phyloP scores from a whole-genome alignment of 1,140 invertebrate species.

The Copidosoma floridanum region DNA sequence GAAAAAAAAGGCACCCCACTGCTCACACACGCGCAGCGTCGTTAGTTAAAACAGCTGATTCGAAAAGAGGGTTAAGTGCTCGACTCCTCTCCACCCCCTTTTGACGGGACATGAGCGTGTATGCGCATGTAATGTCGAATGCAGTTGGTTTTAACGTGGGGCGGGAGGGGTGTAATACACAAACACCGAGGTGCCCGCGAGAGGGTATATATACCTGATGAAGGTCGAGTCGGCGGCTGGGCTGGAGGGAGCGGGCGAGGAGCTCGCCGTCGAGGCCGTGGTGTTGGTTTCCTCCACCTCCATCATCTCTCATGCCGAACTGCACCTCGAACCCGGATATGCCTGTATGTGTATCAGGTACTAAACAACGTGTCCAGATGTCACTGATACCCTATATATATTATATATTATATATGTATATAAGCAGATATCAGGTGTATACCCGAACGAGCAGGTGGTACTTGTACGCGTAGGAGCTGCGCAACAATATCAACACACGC shows the following conservation, averaged over 20 bases:
- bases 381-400: neutral
- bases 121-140: too few species aligned
- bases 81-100: too few species aligned
- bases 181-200: neutral
- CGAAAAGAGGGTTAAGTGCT: too few species aligned
- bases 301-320: constrained; percentile 50
- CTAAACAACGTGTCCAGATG: neutral
- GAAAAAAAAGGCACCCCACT: too few species aligned
- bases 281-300: constrained; percentile 52
- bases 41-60: too few species aligned
- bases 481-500: too few species aligned
- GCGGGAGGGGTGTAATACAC: too few species aligned
- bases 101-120: too few species aligned
- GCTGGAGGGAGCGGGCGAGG: constrained; percentile 52
- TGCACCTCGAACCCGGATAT: neutral
- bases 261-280: constrained; percentile 51
- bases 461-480: neutral
- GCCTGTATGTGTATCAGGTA: neutral
- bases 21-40: too few species aligned
- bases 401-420: neutral
- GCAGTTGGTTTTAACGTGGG: too few species aligned
- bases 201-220: constrained; percentile 35
- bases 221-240: constrained; percentile 52
- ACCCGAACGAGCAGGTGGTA: neutral
- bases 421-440: neutral